These are phyloP conservation scores for Homarus americanus DNA, from an alignment of 1,140 invertebrate genomes.

Conservation along the genomic window DNA sequence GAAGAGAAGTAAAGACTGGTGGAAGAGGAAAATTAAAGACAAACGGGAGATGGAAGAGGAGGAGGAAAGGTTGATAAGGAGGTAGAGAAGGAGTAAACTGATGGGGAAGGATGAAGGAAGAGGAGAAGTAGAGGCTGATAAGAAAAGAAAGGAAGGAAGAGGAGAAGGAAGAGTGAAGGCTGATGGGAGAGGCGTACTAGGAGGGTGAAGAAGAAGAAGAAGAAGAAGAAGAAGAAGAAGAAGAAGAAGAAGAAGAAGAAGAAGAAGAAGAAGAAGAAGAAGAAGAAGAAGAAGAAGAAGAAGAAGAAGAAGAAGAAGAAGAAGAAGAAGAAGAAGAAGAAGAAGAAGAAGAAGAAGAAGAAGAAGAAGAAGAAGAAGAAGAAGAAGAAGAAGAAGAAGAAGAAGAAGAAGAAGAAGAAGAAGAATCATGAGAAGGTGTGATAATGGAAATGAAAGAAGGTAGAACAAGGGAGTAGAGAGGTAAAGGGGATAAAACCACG, in stretches of 20 bases:
- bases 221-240: neutral
- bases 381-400: neutral
- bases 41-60: neutral
- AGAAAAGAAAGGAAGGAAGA: neutral
- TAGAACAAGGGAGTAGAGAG: neutral
- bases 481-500: neutral
- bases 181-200: neutral
- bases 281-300: neutral
- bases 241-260: neutral
- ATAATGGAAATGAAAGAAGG: neutral
- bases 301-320: neutral
- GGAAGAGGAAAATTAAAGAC: neutral
- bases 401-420: neutral
- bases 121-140: neutral
- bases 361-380: neutral
- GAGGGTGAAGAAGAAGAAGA: neutral
- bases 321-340: neutral
- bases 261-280: neutral
- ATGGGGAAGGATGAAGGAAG: neutral
- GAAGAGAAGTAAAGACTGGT: conserved; percentile 11
- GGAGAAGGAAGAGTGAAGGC: neutral
- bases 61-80: neutral
- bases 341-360: neutral
- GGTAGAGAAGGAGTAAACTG: neutral
- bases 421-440: neutral